Percentiles rank a stretch among this genome's conserved stretches.
Evolutionary conservation across 2,797 vertebrate species (phyloP).

Genomic region (Falco cherrug): DNA sequence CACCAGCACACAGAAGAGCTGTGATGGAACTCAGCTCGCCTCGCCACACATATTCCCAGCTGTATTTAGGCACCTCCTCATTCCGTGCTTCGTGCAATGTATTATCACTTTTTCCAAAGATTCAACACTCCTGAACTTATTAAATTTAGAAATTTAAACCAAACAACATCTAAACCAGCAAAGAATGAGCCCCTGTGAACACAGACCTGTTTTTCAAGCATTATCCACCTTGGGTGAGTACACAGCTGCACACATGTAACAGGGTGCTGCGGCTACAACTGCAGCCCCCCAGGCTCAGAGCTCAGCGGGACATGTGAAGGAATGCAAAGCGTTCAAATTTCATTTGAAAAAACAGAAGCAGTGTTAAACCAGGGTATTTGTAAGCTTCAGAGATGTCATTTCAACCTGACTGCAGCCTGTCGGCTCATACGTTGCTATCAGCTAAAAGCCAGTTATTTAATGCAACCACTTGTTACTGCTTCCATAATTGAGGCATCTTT

Average conservation of each 20-base stretch:
- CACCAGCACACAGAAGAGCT: not conserved
- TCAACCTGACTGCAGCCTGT: not conserved
- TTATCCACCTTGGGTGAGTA: no score
- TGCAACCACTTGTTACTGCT: not conserved
- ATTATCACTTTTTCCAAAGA: no score
- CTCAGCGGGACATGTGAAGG: not conserved
- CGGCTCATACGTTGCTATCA: not conserved
- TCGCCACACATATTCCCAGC: not conserved
- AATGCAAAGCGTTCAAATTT: not conserved
- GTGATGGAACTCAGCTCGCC: not conserved
- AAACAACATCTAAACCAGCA: not conserved
- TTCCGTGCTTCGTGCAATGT: not conserved
- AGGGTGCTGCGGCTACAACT: not conserved
- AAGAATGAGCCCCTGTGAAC: not conserved
- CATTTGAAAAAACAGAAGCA: not conserved
- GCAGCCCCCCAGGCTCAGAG: not conserved
- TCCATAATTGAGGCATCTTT: not conserved
- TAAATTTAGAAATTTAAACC: not conserved
- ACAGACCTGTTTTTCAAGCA: not conserved
- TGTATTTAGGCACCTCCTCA: not conserved
- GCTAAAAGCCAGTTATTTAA: not conserved
- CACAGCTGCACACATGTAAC: fast-evolving
- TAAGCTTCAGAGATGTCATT: not conserved
- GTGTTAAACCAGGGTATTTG: not conserved
- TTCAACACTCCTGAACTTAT: not conserved